Conservation (phyloP, 2,888 invertebrate genomes). For the Ptychoptera albimana region DNA sequence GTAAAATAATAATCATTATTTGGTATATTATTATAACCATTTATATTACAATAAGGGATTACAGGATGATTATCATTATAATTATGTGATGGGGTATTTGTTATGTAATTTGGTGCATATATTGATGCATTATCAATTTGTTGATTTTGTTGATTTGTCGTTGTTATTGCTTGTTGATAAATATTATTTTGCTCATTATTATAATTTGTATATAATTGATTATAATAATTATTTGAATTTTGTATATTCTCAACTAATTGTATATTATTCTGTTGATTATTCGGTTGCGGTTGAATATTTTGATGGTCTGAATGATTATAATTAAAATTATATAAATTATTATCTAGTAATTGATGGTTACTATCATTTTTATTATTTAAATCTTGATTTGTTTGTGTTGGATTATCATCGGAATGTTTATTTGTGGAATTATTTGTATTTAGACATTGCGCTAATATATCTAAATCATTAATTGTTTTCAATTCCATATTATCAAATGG, state of each 20-base stretch:
- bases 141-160: neutral
- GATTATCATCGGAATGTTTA: slow-evolving; percentile 11
- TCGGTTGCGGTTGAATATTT: no score
- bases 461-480: slow-evolving; percentile 84
- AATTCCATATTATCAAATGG: slow-evolving; percentile 88
- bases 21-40: neutral
- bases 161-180: no score
- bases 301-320: neutral
- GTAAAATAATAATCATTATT: no score
- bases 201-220: neutral
- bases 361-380: neutral
- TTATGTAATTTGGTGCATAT: neutral
- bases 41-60: neutral
- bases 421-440: slow-evolving; percentile 19
- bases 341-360: neutral
- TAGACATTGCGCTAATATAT: slow-evolving; percentile 69
- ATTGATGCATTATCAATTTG: neutral
- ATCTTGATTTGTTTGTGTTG: neutral
- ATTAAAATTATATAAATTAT: neutral
- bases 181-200: neutral
- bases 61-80: neutral
- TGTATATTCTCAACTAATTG: neutral
- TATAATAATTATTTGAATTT: neutral
- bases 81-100: neutral
- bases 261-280: no score